phyloP scores from a whole-genome alignment of 2,888 invertebrate genomes.

The Zaprionus lineosus region DNA sequence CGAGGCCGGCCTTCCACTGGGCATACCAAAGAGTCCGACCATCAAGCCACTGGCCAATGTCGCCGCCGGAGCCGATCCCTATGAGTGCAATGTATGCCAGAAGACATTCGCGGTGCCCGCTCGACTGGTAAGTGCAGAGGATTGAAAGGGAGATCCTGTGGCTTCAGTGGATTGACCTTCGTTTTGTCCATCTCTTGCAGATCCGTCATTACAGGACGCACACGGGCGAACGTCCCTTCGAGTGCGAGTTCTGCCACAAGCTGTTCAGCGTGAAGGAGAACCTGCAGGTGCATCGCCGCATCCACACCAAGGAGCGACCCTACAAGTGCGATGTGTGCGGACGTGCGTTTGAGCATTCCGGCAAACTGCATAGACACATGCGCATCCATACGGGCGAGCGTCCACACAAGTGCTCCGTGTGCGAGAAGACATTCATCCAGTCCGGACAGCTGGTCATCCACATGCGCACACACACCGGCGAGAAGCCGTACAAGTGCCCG shows the following conservation, averaged over 20 bases:
- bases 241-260: slow-evolving; percentile 95
- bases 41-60: slow-evolving; percentile 76
- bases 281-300: slow-evolving; percentile 93
- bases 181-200: too few species aligned
- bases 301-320: slow-evolving; percentile 95
- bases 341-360: slow-evolving; percentile 94
- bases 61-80: slow-evolving; percentile 86
- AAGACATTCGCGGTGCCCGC: slow-evolving; percentile 96
- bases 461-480: slow-evolving; percentile 93
- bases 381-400: slow-evolving; percentile 94
- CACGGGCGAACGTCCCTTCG: slow-evolving; percentile 94
- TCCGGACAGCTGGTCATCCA: slow-evolving; percentile 95
- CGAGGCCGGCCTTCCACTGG: slow-evolving; percentile 65
- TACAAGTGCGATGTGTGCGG: slow-evolving; percentile 95
- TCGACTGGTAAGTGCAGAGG: slow-evolving; percentile 87
- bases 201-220: slow-evolving; percentile 93
- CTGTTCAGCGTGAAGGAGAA: slow-evolving; percentile 97
- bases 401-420: slow-evolving; percentile 94
- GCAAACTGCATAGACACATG: slow-evolving; percentile 94
- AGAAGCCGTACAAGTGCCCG: slow-evolving; percentile 92
- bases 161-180: too few species aligned
- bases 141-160: too few species aligned
- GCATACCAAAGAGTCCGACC: slow-evolving; percentile 81
- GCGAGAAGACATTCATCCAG: slow-evolving; percentile 95
- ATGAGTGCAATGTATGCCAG: slow-evolving; percentile 94